phyloP scores from a whole-genome alignment of 1,140 invertebrate species.

The Caenorhabditis brenneri region DNA sequence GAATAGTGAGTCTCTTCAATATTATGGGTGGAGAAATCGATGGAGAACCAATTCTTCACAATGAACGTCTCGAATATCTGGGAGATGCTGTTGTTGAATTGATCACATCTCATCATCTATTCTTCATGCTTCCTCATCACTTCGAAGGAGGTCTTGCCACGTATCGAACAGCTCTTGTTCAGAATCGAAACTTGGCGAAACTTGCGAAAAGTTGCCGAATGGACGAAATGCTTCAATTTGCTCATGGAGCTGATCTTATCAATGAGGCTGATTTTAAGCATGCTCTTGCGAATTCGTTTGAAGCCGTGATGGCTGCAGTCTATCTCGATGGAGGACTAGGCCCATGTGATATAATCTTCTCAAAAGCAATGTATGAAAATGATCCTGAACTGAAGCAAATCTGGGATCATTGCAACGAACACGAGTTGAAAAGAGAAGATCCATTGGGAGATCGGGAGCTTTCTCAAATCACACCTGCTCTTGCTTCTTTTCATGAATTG shows the following conservation, averaged over 20 bases:
- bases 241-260: slow-evolving; percentile 95
- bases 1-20: slow-evolving; percentile 94
- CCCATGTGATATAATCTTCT: slow-evolving; percentile 63
- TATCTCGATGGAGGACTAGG: slow-evolving; percentile 91
- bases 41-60: slow-evolving; percentile 53
- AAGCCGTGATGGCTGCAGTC: slow-evolving; percentile 92
- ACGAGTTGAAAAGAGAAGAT: slow-evolving; percentile 76
- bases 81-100: slow-evolving; percentile 98
- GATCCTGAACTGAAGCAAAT: slow-evolving; percentile 49
- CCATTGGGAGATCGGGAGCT: slow-evolving; percentile 90
- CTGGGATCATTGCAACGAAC: slow-evolving; percentile 77
- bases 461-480: slow-evolving; percentile 79
- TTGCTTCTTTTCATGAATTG: slow-evolving; percentile 86
- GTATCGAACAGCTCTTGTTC: slow-evolving; percentile 91
- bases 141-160: slow-evolving; percentile 96
- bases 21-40: slow-evolving; percentile 81
- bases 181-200: slow-evolving; percentile 96
- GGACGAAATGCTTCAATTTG: slow-evolving; percentile 94
- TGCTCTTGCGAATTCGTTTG: slow-evolving; percentile 99
- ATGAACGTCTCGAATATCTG: slow-evolving; percentile 84
- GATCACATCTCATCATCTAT: slow-evolving; percentile 78
- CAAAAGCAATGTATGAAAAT: slow-evolving; percentile 58
- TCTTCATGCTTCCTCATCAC: slow-evolving; percentile 92
- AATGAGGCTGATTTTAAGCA: slow-evolving; percentile 91
- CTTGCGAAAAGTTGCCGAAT: slow-evolving; percentile 79